Evolutionary conservation across 37 sponge, comb jelly and placozoan genomes (phyloP).

Genomic region (Mnemiopsis leidyi): DNA sequence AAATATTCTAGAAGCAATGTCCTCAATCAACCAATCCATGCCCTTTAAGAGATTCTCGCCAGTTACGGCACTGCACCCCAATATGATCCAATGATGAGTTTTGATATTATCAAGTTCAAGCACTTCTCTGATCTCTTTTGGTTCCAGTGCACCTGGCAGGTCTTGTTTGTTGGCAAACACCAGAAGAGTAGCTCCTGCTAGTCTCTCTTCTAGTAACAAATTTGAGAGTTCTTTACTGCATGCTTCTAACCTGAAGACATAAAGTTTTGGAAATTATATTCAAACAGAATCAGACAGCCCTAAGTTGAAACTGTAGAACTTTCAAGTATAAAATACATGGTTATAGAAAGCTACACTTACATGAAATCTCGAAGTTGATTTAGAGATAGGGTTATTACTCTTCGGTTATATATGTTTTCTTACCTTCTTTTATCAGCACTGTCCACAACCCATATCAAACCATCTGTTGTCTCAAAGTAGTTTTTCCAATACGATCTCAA

Average conservation of each 20-base stretch:
- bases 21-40: conserved; percentile 90
- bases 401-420: conserved; percentile 81
- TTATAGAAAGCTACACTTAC: too few relatives aligned
- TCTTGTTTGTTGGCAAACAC: conserved; percentile 99
- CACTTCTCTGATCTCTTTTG: conserved; percentile 83
- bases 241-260: conserved; percentile 16
- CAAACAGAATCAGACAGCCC: not conserved
- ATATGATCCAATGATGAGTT: conserved; percentile 96
- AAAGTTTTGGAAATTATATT: not conserved
- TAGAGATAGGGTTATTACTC: conserved; percentile 74
- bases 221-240: conserved; percentile 50
- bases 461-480: conserved; percentile 99
- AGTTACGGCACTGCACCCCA: conserved; percentile 90
- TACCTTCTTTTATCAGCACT: conserved; percentile 89
- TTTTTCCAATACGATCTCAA: conserved; percentile 98
- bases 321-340: too few relatives aligned
- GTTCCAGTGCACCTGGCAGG: conserved; percentile 87
- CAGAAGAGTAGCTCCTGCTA: conserved; percentile 95
- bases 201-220: conserved; percentile 71
- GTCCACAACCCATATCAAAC: conserved; percentile 98
- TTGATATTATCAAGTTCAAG: conserved; percentile 85
- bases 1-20: conserved; percentile 94
- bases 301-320: too few relatives aligned
- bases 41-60: conserved; percentile 89
- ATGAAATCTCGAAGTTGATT: not conserved